Base-by-base conservation (phyloP, 1,140 invertebrate genomes). In the Gonioctena quinquepunctata region DNA sequence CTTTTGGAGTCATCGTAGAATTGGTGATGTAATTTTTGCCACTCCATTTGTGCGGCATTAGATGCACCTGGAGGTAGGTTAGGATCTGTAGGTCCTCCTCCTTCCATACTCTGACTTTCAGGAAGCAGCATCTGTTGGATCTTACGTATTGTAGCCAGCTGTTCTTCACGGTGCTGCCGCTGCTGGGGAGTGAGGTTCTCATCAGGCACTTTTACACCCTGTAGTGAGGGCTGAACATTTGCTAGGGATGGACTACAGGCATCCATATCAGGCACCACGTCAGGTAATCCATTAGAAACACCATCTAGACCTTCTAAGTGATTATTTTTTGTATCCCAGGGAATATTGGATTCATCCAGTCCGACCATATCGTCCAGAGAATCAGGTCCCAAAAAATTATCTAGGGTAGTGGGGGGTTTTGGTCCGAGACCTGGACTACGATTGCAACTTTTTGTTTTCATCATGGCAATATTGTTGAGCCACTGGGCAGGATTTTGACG, bases 141-240 rank as follows among this genome's bases (percentile, higher is more conserved):
- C 86, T 96, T 96, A 61, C 93, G 88, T 69, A 99, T 88, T 42
- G 92, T 95, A 3, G 95, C 96, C 22, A 98, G 85, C 76, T 96
- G 93, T 81, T 96, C 94, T 84, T 97, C 95, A 64, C 96, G 87
- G 79, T 96, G 94, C 66, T 96, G 94, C 61, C 95, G 88, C 83
- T 99, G 96, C 83, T 98, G 94, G 22, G 96, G 96, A 63, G 96
- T 99, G 72, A 98, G 86, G 84, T 98, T 96, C 86, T 98, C 96
- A 86, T 98, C 95, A 69, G 96, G 96, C 77, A 96, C 92, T 88
- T 96, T 95, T 8, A 95, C 93, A 78, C 92, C 92, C 86, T 89
- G 88, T 48, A 90, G 78, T 26, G 89, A 89, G 77, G 87, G 87
- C 69, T 89, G 86, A 72, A 88, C 83, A 73, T 85, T 86, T 74